These are phyloP conservation scores for Willowsia nigromaculata DNA, from an alignment of 2,888 invertebrate genomes.

Conservation along the genomic window DNA sequence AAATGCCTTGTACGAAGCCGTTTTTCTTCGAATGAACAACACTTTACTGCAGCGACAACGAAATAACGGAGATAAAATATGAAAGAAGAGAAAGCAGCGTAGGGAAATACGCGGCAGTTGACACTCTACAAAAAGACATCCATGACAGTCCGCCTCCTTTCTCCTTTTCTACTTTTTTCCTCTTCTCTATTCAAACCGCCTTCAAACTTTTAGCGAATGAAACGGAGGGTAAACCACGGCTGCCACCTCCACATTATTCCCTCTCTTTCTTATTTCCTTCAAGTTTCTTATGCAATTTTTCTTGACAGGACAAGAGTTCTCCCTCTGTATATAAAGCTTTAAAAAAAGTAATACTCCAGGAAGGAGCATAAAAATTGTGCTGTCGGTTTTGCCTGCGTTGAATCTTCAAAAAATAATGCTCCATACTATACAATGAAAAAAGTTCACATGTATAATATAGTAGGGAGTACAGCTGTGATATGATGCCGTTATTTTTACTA, in stretches of 20 bases:
- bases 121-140: constrained; percentile 68
- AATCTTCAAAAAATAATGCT: constrained; percentile 18
- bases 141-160: constrained; percentile 61
- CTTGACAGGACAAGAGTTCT: constrained; percentile 54
- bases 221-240: constrained; percentile 58
- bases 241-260: constrained; percentile 62
- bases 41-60: background rate
- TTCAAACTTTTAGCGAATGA: constrained; percentile 70
- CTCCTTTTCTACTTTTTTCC: constrained; percentile 36
- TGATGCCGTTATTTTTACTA: constrained; percentile 19
- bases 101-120: constrained; percentile 61
- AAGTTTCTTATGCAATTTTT: constrained; percentile 69
- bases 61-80: constrained; percentile 55
- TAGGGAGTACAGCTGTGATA: background rate
- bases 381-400: background rate
- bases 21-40: background rate
- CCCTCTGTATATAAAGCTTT: background rate
- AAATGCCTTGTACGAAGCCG: background rate
- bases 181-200: constrained; percentile 60
- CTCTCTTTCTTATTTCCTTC: constrained; percentile 32
- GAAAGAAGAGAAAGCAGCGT: constrained; percentile 55
- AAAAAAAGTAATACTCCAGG: background rate
- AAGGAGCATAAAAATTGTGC: background rate
- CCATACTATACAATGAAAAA: constrained; percentile 9
- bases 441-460: constrained; percentile 20